Base-by-base conservation (phyloP, 2,797 vertebrate genomes). In the Myoxocephalus aenaeus region DNA sequence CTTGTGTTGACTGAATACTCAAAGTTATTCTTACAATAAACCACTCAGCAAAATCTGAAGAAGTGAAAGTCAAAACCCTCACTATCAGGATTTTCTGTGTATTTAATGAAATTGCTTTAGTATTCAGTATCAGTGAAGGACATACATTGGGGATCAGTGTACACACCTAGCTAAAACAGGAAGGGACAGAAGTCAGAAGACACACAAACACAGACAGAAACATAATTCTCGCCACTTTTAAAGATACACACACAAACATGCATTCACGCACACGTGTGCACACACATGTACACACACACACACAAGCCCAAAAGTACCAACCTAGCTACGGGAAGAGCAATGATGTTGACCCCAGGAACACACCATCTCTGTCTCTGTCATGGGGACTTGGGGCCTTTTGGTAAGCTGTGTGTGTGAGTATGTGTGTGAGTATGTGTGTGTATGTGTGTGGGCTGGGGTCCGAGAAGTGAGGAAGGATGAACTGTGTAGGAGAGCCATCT, bases 351-450 rank as follows among this genome's bases (percentile, higher is more conserved):
- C 95, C 93, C 90, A 81, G 91, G 88, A 94, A 95, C 95, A 90
- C 83, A 94, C 91, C 92, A 95, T 92, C 94, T 96, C 94, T 94
- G 94, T 96, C 95, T 96, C 93, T 96, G 95, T 96, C 95, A 95
- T 87, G 91, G 91, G 91, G 90, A 93, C 92, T 93, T 91, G 83
- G 91, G 89, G 90, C 90, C 87, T 92, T 94, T 94, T 90, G 91
- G 92, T 93, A 93, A 92, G 89, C 72, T 83, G 85, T 85, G 85
- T 84, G 73, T 86, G 70, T 40, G 77, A 58, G 69, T 61, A n/a
- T 42, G 79, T 65, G 73, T 22, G 34, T 42, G 59, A 12, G 32
- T 63, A 3, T 63, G 36, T 15, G 58, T 40, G 61, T 29, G 40
- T 27, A 22, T 64, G 40, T 64, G 90, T 94, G 93, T 93, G 94